Base-by-base conservation (phyloP, 2,113 vertebrate genomes). In the Pao palembangensis region DNA sequence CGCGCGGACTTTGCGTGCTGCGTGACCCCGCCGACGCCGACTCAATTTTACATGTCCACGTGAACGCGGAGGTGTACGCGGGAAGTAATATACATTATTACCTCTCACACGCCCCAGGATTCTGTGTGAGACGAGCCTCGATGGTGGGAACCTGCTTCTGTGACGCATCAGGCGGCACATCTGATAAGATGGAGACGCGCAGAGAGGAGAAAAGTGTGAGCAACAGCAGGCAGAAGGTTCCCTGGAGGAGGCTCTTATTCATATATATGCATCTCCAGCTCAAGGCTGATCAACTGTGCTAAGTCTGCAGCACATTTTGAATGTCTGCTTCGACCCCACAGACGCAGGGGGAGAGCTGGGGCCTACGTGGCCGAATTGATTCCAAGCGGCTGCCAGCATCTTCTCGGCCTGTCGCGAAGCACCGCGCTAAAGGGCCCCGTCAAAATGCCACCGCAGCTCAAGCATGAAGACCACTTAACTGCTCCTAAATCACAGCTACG, bases 401-500 rank as follows among this genome's bases (percentile, higher is more conserved):
- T 84, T 80, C 77, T 87, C 67, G 49, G 75, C 70, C 80, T 68
- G n/a, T n/a, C n/a, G n/a, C n/a, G n/a, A n/a, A n/a, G n/a, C n/a
- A n/a, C n/a, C 61, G 53, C 18, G 59, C 75, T 84, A 79, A 81
- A 84, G 63, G 16, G 53, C 59, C 67, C 58, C 34, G 69, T 82
- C 80, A 73, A 66, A 63, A 69, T 17, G 68, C 61, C 59, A 73
- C 58, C 63, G 73, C 52, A 28, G 52, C 55, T 34, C 15, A 16
- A 58, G 31, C 66, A 55, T 53, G 44, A 69, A 51, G 48, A 66
- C 55, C 55, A 75, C 69, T 69, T 67, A 74, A 54, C 69, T 44
- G 62, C 48, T 50, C 19, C 50, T 55, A 66, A 75, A 75, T 78
- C 72, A 44, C 69, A 55, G 61, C 65, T 42, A 62, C 69, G 66